These are phyloP conservation scores for fruit fly (Drosophila melanogaster) DNA, from an alignment of 1,140 invertebrate species.

Conservation along the genomic window DNA sequence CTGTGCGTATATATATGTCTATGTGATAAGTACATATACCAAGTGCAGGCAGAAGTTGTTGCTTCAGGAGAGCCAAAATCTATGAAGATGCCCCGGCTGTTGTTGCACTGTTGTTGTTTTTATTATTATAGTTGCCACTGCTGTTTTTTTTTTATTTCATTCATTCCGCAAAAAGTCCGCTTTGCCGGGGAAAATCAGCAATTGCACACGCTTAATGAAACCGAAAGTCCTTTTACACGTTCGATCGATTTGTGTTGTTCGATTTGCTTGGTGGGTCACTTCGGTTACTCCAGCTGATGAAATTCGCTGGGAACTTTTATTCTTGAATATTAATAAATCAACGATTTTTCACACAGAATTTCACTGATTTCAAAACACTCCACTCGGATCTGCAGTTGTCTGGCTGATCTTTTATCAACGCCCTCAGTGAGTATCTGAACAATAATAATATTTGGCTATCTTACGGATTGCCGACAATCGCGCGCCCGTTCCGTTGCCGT, in stretches of 20 bases:
- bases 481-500: conserved; percentile 63
- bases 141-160: background rate
- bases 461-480: conserved; percentile 62
- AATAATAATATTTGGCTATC: conserved; percentile 39
- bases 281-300: conserved; percentile 34
- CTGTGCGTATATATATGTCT: conserved; percentile 12
- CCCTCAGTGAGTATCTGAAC: conserved; percentile 46
- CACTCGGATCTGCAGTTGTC: conserved; percentile 28
- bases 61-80: conserved; percentile 17
- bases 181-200: conserved; percentile 12
- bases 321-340: conserved; percentile 1
- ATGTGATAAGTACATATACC: conserved; percentile 30
- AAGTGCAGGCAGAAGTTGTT: conserved; percentile 65
- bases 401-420: conserved; percentile 35
- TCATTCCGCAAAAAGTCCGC: conserved; percentile 35
- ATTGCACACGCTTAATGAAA: conserved; percentile 42
- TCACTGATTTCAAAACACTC: conserved; percentile 48
- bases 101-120: conserved; percentile 12
- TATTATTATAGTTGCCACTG: conserved; percentile 22
- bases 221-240: conserved; percentile 65
- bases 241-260: conserved; percentile 16
- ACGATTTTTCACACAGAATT: conserved; percentile 30
- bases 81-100: conserved; percentile 9
- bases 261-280: conserved; percentile 28
- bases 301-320: conserved; percentile 12